Evolutionary conservation across 2,113 vertebrate species (phyloP).

Genomic region (Rhabdomys dilectus): DNA sequence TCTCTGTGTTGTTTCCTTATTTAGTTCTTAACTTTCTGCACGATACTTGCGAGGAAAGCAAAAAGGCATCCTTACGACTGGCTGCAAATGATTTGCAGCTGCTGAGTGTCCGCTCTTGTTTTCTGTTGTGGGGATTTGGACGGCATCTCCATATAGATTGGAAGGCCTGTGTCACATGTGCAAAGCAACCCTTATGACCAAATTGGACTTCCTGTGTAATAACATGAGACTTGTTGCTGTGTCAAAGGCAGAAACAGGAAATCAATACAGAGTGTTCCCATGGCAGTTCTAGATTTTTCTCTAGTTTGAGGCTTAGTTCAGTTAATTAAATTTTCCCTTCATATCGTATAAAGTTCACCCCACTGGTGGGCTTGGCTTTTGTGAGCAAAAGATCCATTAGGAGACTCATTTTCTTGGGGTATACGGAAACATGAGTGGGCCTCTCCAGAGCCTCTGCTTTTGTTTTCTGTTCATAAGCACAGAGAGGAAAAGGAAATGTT

Average conservation of each 20-base stretch:
- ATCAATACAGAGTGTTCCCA: slow-evolving; percentile 60
- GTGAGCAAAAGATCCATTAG: slow-evolving; percentile 20
- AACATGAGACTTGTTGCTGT: slow-evolving; percentile 40
- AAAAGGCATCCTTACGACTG: slow-evolving; percentile 40
- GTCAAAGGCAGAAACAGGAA: slow-evolving; percentile 42
- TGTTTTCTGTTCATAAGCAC: slow-evolving; percentile 16
- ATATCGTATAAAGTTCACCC: slow-evolving; percentile 29
- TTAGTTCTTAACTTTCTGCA: slow-evolving; percentile 12
- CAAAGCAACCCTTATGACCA: slow-evolving; percentile 34
- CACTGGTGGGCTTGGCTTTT: slow-evolving; percentile 49
- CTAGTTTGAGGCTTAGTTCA: not conserved
- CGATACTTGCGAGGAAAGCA: slow-evolving; percentile 47
- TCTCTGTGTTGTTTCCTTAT: slow-evolving; percentile 22
- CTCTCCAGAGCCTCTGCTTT: not conserved
- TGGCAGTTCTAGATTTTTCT: slow-evolving; percentile 46
- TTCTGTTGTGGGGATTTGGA: slow-evolving; percentile 62
- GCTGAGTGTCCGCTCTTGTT: slow-evolving; percentile 33
- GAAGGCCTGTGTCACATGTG: slow-evolving; percentile 41
- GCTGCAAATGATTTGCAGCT: slow-evolving; percentile 69
- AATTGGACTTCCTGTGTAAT: slow-evolving; percentile 45
- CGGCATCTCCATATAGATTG: slow-evolving; percentile 59
- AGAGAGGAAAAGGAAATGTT: not conserved
- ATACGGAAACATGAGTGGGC: not conserved
- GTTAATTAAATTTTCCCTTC: slow-evolving; percentile 40
- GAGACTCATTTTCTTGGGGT: not conserved